Evolutionary conservation across 2,113 vertebrate species (phyloP).

Genomic region (Gila orcuttii): DNA sequence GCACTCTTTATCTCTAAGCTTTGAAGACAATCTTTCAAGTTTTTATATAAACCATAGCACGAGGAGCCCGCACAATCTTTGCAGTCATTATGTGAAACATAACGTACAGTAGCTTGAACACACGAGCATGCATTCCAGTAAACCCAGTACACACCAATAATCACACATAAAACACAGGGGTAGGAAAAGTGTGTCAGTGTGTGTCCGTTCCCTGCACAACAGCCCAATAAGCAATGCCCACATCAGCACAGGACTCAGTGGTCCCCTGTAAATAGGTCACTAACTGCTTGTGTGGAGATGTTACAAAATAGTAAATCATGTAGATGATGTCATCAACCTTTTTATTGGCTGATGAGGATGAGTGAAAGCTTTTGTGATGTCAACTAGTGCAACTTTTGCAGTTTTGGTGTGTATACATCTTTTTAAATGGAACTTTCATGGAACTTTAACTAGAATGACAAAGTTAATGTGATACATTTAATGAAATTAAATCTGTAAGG

Average conservation of each 20-base stretch:
- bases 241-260: slow-evolving; percentile 22
- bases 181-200: slow-evolving; percentile 8
- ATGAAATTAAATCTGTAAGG: background rate
- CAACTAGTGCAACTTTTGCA: background rate
- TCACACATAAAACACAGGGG: background rate
- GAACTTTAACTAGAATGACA: background rate
- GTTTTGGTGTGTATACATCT: background rate
- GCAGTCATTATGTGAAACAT: background rate
- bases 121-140: background rate
- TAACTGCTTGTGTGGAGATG: slow-evolving; percentile 36
- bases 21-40: background rate
- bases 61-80: background rate
- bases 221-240: slow-evolving; percentile 53
- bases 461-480: background rate
- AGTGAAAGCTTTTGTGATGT: background rate
- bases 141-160: background rate
- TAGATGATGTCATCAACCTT: slow-evolving; percentile 35
- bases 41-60: background rate
- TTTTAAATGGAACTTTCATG: background rate
- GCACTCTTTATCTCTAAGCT: background rate
- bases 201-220: slow-evolving; percentile 43
- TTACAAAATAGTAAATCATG: slow-evolving; percentile 26
- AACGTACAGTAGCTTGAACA: background rate
- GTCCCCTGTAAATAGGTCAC: slow-evolving; percentile 46
- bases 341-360: background rate